phyloP scores from a whole-genome alignment of 2,888 invertebrate species.

The Steinernema hermaphroditum region DNA sequence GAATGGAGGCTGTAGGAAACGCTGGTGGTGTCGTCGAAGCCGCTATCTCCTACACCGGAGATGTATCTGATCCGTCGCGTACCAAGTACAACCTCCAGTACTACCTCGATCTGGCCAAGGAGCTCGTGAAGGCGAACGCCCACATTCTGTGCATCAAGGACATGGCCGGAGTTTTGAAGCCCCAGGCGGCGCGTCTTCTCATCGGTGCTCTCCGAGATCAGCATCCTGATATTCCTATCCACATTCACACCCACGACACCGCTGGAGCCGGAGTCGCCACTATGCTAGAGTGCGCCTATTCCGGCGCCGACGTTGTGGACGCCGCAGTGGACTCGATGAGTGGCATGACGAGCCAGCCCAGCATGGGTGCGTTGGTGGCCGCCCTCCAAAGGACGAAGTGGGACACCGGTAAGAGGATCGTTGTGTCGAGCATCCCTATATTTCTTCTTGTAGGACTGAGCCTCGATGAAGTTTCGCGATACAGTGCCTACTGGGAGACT shows the following conservation, averaged over 20 bases:
- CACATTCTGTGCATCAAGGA: slow-evolving; percentile 65
- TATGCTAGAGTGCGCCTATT: slow-evolving; percentile 69
- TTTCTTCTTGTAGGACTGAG: slow-evolving; percentile 71
- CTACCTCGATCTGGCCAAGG: slow-evolving; percentile 87
- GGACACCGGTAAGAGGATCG: slow-evolving; percentile 73
- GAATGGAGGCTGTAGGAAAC: slow-evolving; percentile 95
- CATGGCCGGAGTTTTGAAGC: slow-evolving; percentile 78
- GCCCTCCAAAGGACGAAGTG: slow-evolving; percentile 76
- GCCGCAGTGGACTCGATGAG: slow-evolving; percentile 98
- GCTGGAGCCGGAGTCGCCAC: slow-evolving; percentile 81
- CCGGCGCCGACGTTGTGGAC: slow-evolving; percentile 68
- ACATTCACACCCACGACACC: slow-evolving; percentile 98
- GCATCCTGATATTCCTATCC: slow-evolving; percentile 92
- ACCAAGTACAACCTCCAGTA: slow-evolving; percentile 93
- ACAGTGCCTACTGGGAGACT: slow-evolving; percentile 99
- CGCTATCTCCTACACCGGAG: slow-evolving; percentile 96
- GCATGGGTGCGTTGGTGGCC: slow-evolving; percentile 98
- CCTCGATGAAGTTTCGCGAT: slow-evolving; percentile 82
- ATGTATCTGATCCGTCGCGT: slow-evolving; percentile 86
- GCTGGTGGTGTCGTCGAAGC: slow-evolving; percentile 85
- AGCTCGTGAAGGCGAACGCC: slow-evolving; percentile 81
- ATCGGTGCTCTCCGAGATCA: slow-evolving; percentile 85
- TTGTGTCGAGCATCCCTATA: neutral
- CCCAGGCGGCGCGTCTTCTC: slow-evolving; percentile 83
- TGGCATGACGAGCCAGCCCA: slow-evolving; percentile 96